These are phyloP conservation scores for Heliothis subflexa DNA, from an alignment of 1,140 invertebrate genomes.

Conservation along the genomic window DNA sequence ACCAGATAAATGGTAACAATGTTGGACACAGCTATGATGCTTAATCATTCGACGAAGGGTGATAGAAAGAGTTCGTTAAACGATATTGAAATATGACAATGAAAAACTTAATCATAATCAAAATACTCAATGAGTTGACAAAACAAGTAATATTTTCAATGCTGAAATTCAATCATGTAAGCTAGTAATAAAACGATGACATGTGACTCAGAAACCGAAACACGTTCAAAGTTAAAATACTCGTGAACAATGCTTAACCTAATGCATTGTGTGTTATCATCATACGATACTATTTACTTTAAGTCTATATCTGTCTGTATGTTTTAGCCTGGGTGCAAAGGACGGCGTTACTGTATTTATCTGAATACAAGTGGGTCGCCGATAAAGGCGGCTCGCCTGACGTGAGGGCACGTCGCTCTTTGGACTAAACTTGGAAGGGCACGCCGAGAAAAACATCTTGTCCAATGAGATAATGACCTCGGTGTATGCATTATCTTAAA, in stretches of 20 bases:
- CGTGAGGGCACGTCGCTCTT: constrained; percentile 7
- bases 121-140: background rate
- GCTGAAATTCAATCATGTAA: no score
- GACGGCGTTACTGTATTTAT: constrained; percentile 7
- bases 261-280: background rate
- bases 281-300: background rate
- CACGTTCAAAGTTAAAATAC: no score
- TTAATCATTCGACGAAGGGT: background rate
- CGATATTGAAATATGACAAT: no score
- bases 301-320: constrained; percentile 8
- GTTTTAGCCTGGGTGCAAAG: background rate
- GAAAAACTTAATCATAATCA: no score
- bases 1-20: background rate
- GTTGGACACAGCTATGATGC: background rate
- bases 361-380: constrained; percentile 47
- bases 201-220: no score
- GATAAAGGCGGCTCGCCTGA: constrained; percentile 35
- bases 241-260: no score
- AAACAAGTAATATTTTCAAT: no score
- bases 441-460: constrained; percentile 5
- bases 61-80: background rate
- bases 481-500: background rate
- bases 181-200: no score
- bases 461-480: constrained; percentile 2
- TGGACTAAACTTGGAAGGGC: background rate